A percentile compares a stretch with the other conserved stretches of the same genome.
Evolutionary conservation across 2,797 vertebrate genomes (phyloP).

Genomic region (Scyliorhinus canicula): DNA sequence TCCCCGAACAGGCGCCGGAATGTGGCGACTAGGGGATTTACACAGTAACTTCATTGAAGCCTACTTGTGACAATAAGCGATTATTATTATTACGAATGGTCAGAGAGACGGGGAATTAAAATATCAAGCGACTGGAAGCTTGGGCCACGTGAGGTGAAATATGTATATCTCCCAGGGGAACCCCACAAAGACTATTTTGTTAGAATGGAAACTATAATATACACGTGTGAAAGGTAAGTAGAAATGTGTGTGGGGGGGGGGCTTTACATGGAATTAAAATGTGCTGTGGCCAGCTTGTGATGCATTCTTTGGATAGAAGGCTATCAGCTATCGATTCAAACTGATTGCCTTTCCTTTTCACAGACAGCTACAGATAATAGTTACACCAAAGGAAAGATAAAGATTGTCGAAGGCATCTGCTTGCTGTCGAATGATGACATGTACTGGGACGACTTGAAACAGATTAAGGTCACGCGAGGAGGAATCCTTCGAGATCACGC

Average conservation of each 20-base stretch:
- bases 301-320: conserved; percentile 41
- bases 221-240: not conserved
- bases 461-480: conserved; percentile 81
- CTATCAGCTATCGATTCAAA: not conserved
- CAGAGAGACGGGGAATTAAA: not conserved
- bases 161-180: not conserved
- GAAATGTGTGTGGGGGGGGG: not conserved
- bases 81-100: too few species aligned
- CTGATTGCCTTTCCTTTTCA: conserved; percentile 41
- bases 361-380: conserved; percentile 76
- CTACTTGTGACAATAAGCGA: too few species aligned
- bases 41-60: too few species aligned
- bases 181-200: not conserved
- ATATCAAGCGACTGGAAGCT: not conserved
- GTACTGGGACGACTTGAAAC: conserved; percentile 94
- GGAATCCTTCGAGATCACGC: conserved; percentile 81
- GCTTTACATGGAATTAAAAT: not conserved
- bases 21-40: too few species aligned
- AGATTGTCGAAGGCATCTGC: conserved; percentile 93
- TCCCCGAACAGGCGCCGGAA: too few species aligned
- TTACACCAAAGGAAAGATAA: conserved; percentile 96
- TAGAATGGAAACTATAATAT: not conserved
- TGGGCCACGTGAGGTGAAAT: not conserved
- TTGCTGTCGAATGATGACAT: conserved; percentile 84
- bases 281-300: conserved; percentile 38